Evolutionary conservation across 1,140 invertebrate genomes (phyloP), one percentile per base, ranked within the genome.

Genomic region (Spodoptera litura): DNA sequence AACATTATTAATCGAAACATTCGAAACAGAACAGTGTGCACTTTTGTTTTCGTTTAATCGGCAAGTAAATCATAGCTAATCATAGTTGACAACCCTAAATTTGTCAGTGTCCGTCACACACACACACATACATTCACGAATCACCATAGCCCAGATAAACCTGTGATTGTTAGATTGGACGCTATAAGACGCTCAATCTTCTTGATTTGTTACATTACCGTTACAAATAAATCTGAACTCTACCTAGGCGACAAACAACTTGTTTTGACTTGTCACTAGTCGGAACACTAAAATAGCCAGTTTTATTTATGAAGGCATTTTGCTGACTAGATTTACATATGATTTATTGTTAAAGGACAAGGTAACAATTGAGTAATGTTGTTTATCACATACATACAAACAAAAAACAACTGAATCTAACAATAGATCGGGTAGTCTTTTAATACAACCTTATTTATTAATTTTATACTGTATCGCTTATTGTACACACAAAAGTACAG

Each of bases 181-280:
- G 3, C 61, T 64, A 64, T 15, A 10, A 64, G 9, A 64, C 35
- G 38, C 38, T 66, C 62, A 11, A 49, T 66, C 62, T 64, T n/a
- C 62, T n/a, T 66, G 15, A 49, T 66, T 20, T 66, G 9, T 66
- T n/a, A 66, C 15, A 20, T 49, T 15, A 25, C 44, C 10, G 62
- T 66, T 27, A 61, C 58, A 66, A 49, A 49, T 25, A 66, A 66
- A 49, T 11, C 38, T 20, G 38, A 38, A 51, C 62, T 64, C 44
- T 62, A 62, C 44, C 61, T 15, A 44, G 61, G 35, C 38, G 9
- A 64, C 35, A 64, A 64, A 64, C 35, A 44, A 64, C 35, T 44
- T 64, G 62, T 49, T 66, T 66, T 66, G 62, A 66, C 38, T 64
- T 62, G 15, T 64, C 35, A 66, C 38, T 20, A 38, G 15, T 64